phyloP scores from a whole-genome alignment of 2,888 invertebrate species.

The Netelia melanura region DNA sequence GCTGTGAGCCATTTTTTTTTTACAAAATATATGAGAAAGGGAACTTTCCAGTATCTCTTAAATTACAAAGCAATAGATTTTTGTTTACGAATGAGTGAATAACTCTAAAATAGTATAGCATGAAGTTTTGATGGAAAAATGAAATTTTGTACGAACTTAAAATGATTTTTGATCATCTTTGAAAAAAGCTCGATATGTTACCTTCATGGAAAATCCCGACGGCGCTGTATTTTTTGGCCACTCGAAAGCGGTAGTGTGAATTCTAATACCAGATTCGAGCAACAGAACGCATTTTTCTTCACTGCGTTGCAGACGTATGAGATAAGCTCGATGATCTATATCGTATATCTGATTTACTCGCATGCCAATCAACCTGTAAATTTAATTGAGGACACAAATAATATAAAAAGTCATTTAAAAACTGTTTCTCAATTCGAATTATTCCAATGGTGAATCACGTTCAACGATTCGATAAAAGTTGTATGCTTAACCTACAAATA shows the following conservation, averaged over 20 bases:
- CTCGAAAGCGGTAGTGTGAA: constrained; percentile 98
- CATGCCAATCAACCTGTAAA: constrained; percentile 92
- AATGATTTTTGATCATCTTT: constrained; percentile 24
- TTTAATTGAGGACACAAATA: background rate
- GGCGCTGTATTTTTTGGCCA: constrained; percentile 99
- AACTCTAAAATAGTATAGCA: too few relatives aligned
- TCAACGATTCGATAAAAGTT: background rate
- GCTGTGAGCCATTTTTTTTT: background rate
- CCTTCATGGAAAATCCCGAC: constrained; percentile 99
- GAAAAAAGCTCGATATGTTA: constrained; percentile 78
- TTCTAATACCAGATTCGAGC: constrained; percentile 96
- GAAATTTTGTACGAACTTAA: too few relatives aligned
- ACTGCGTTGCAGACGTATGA: constrained; percentile 93
- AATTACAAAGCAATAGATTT: too few relatives aligned
- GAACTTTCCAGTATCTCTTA: too few relatives aligned
- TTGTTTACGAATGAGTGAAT: too few relatives aligned
- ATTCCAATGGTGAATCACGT: background rate
- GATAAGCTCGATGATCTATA: constrained; percentile 97
- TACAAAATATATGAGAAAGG: background rate
- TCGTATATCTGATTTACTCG: constrained; percentile 99
- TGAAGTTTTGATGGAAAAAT: too few relatives aligned
- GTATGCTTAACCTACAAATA: constrained; percentile 72
- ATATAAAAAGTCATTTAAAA: constrained; percentile 44
- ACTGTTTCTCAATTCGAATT: constrained; percentile 26
- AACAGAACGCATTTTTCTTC: constrained; percentile 95